phyloP scores from a whole-genome alignment of 37 sponge, comb jelly and placozoan species.

The Chondrilla cf. caribensis region DNA sequence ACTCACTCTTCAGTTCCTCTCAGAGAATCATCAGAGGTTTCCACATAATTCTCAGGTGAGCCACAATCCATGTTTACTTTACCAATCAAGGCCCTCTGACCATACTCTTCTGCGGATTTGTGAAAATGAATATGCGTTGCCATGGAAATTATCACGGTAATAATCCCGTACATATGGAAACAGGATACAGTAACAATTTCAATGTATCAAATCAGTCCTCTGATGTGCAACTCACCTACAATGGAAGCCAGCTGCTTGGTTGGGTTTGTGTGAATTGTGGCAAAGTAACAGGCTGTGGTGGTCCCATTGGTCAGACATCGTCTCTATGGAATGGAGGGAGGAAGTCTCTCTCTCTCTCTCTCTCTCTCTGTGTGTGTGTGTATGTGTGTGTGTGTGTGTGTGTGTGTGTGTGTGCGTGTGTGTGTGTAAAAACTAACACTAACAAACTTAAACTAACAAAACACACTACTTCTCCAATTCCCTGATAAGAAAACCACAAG shows the following conservation, averaged over 20 bases:
- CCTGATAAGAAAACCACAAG: too few relatives aligned
- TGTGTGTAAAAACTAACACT: neutral
- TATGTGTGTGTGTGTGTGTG: neutral
- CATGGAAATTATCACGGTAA: neutral
- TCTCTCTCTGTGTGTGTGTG: neutral
- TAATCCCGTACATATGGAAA: too few relatives aligned
- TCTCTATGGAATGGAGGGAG: constrained; percentile 22
- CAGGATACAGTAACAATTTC: too few relatives aligned
- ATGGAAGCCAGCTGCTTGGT: constrained; percentile 52
- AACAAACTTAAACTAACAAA: too few relatives aligned
- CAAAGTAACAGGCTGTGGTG: constrained; percentile 80
- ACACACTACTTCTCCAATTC: too few relatives aligned
- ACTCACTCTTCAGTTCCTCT: constrained; percentile 51
- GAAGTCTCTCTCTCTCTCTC: neutral
- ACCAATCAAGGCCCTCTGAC: constrained; percentile 74
- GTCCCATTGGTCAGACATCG: constrained; percentile 67
- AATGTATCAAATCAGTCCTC: too few relatives aligned
- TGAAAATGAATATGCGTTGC: neutral
- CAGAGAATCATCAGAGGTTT: constrained; percentile 40
- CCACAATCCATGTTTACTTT: constrained; percentile 78
- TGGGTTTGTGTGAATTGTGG: constrained; percentile 68
- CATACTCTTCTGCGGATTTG: constrained; percentile 27
- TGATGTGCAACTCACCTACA: constrained; percentile 1
- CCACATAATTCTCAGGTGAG: constrained; percentile 43
- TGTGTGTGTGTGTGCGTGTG: constrained; percentile 7